Evolutionary conservation across 2,113 vertebrate species (phyloP).

Genomic region (Falco punctatus): DNA sequence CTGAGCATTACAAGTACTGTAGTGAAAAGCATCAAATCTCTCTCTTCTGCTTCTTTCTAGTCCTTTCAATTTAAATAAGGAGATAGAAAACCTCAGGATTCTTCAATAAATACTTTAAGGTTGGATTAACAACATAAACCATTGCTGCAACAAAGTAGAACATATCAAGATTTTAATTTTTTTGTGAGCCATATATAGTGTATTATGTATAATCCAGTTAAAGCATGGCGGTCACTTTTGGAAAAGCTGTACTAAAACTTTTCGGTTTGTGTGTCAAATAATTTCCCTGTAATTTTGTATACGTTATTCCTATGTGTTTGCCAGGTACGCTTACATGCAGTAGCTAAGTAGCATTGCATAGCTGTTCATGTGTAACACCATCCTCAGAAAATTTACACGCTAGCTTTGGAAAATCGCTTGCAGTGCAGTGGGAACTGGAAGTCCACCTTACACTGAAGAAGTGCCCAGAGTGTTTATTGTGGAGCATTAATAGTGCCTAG

Average conservation of each 20-base stretch:
- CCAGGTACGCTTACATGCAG: neutral
- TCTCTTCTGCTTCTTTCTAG: neutral
- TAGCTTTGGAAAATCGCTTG: neutral
- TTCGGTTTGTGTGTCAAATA: neutral
- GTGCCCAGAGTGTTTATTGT: neutral
- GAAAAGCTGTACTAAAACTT: neutral
- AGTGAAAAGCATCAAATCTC: neutral
- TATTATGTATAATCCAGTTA: neutral
- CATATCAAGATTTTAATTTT: neutral
- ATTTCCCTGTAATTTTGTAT: neutral
- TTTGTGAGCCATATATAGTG: neutral
- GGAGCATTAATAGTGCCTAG: neutral
- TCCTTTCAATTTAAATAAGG: neutral
- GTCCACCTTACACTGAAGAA: neutral
- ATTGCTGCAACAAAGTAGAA: neutral
- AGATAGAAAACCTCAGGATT: neutral
- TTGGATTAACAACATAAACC: neutral
- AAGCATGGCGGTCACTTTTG: neutral
- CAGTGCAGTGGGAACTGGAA: neutral
- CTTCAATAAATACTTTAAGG: neutral
- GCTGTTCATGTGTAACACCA: neutral
- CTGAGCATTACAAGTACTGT: neutral
- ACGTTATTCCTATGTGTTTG: neutral
- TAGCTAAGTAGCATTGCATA: neutral
- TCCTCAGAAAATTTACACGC: neutral